These are phyloP conservation scores for Gari tellinella DNA, from an alignment of 2,888 invertebrate genomes.

Conservation along the genomic window DNA sequence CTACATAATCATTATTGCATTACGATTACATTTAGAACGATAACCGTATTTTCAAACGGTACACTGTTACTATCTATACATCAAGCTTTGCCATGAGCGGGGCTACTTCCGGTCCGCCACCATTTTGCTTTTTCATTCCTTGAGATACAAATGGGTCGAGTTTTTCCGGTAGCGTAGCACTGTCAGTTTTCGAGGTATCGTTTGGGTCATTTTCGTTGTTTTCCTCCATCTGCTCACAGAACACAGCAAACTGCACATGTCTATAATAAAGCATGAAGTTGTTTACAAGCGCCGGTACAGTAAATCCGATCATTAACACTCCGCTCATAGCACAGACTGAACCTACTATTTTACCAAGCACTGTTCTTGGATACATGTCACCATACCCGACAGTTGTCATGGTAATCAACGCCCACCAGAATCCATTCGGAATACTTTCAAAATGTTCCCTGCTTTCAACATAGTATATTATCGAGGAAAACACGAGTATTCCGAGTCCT, in stretches of 20 bases:
- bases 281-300: conserved; percentile 80
- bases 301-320: conserved; percentile 77
- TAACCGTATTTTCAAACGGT: too few relatives aligned
- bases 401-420: conserved; percentile 82
- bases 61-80: too few relatives aligned
- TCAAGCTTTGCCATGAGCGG: too few relatives aligned
- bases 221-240: conserved; percentile 44
- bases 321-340: conserved; percentile 76
- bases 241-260: conserved; percentile 69
- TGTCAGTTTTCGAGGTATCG: too few relatives aligned
- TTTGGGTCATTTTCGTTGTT: conserved; percentile 1
- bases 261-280: conserved; percentile 80
- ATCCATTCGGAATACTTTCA: conserved; percentile 75
- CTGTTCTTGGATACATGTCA: conserved; percentile 75
- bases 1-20: too few relatives aligned
- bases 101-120: too few relatives aligned
- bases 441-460: conserved; percentile 73
- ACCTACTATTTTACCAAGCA: conserved; percentile 75
- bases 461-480: conserved; percentile 79
- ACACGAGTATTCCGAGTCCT: conserved; percentile 78
- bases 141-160: too few relatives aligned
- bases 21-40: too few relatives aligned
- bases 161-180: too few relatives aligned
- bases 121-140: too few relatives aligned
- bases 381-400: conserved; percentile 83